phyloP scores from a whole-genome alignment of 2,888 invertebrate species.

The Polydrusus pterygomalis region DNA sequence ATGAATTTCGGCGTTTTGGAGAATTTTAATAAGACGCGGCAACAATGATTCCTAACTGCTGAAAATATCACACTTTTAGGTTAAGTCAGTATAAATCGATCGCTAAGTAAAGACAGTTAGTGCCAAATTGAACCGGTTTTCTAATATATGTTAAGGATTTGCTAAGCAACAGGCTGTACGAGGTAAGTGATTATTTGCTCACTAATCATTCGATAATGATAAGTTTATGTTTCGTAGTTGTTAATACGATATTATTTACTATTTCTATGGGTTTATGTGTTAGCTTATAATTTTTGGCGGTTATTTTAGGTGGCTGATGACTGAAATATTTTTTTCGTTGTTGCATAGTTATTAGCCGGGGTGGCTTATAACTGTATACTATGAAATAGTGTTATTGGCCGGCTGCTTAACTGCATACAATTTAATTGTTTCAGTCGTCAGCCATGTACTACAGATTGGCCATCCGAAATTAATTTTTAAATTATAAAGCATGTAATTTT shows the following conservation, averaged over 20 bases:
- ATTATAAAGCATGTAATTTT: no score
- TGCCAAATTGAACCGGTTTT: not conserved
- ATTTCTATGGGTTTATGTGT: no score
- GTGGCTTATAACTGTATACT: not conserved
- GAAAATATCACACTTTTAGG: no score
- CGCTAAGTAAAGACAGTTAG: not conserved
- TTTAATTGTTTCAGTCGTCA: no score
- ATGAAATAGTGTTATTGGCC: not conserved
- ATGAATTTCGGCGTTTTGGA: no score
- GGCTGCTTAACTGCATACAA: not conserved
- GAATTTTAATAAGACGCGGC: no score
- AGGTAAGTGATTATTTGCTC: not conserved
- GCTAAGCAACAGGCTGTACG: conserved; percentile 2
- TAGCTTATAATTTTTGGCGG: not conserved
- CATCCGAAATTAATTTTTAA: no score
- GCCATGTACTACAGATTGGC: no score
- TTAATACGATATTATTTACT: no score
- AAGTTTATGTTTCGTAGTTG: not conserved
- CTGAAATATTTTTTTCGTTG: not conserved
- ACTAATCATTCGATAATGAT: conserved; percentile 1
- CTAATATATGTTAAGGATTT: not conserved
- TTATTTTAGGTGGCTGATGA: conserved; percentile 3
- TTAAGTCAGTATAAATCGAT: no score
- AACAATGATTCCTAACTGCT: no score
- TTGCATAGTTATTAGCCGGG: not conserved